These are phyloP conservation scores for Sebastes variabilis DNA, from an alignment of 2,797 vertebrate genomes.

Conservation along the genomic window DNA sequence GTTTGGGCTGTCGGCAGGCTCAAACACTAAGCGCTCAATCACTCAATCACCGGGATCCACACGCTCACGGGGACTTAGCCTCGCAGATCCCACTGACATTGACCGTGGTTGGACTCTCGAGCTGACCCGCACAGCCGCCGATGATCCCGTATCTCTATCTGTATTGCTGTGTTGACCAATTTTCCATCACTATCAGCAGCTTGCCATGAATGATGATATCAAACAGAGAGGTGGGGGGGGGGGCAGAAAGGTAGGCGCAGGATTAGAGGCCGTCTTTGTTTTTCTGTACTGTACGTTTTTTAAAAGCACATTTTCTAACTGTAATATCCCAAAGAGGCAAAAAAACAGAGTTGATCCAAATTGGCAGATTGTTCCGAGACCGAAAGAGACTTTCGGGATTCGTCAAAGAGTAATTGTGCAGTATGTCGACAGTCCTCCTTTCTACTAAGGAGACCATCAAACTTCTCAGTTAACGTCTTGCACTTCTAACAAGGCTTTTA, in stretches of 20 bases:
- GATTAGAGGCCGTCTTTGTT: conserved; percentile 38
- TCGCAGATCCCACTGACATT: conserved; percentile 73
- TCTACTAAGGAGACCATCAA: conserved; percentile 9
- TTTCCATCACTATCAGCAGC: conserved; percentile 53
- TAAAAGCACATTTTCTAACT: conserved; percentile 10
- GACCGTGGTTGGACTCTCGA: conserved; percentile 51
- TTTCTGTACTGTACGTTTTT: conserved; percentile 10
- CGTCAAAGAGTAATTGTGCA: not conserved
- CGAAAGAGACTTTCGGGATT: conserved; percentile 21
- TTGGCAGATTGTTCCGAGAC: conserved; percentile 7
- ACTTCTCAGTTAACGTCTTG: conserved; percentile 6
- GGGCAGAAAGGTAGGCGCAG: conserved; percentile 9
- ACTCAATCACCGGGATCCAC: conserved; percentile 78
- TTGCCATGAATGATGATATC: conserved; percentile 45
- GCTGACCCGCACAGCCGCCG: conserved; percentile 52
- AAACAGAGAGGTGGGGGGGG: not conserved
- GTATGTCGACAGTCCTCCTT: conserved; percentile 1
- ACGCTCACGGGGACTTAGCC: conserved; percentile 71
- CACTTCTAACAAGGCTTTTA: not conserved
- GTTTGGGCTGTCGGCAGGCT: conserved; percentile 77
- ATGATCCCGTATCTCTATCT: conserved; percentile 60
- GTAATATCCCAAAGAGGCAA: not conserved
- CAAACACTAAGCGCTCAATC: conserved; percentile 79
- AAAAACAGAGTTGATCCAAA: conserved; percentile 16
- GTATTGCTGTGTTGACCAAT: conserved; percentile 44